A percentile compares a stretch with the other conserved stretches of the same genome.
These are phyloP conservation scores for Gymnoscelis rufifasciata DNA, from an alignment of 2,888 invertebrate genomes.

Conservation along the genomic window DNA sequence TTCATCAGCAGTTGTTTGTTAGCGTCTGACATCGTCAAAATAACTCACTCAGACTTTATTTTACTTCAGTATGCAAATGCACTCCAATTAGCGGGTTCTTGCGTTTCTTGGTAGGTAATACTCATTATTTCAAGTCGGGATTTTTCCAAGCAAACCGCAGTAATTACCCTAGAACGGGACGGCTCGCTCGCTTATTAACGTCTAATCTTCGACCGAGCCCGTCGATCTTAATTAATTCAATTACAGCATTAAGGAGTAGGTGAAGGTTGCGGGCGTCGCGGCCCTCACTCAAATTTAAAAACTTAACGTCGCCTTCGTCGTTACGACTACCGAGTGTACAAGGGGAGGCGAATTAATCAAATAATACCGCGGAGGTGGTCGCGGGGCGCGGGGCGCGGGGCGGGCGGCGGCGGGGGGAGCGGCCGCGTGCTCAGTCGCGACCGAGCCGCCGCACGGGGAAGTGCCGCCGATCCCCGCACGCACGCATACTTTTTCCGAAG, in stretches of 20 bases:
- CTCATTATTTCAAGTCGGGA: slow-evolving; percentile 69
- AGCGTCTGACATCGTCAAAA: slow-evolving; percentile 60
- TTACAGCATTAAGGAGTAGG: slow-evolving; percentile 72
- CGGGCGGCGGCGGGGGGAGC: slow-evolving; percentile 34
- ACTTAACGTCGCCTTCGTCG: slow-evolving; percentile 72
- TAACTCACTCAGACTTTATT: slow-evolving; percentile 65
- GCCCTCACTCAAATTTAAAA: slow-evolving; percentile 75
- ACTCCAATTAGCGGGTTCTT: slow-evolving; percentile 70
- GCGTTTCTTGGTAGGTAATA: slow-evolving; percentile 66
- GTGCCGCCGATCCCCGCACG: slow-evolving; percentile 66
- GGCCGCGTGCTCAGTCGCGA: slow-evolving; percentile 76
- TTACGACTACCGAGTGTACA: slow-evolving; percentile 76
- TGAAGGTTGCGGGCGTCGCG: slow-evolving; percentile 75
- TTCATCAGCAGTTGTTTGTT: slow-evolving; percentile 43
- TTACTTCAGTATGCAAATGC: slow-evolving; percentile 74
- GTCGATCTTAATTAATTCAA: slow-evolving; percentile 74
- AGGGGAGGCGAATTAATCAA: slow-evolving; percentile 80
- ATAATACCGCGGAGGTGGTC: slow-evolving; percentile 72
- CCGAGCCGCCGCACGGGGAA: slow-evolving; percentile 69
- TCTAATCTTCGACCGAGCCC: slow-evolving; percentile 68
- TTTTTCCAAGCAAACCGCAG: slow-evolving; percentile 56
- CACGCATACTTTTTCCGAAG: slow-evolving; percentile 76
- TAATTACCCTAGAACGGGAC: slow-evolving; percentile 70
- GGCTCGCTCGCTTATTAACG: slow-evolving; percentile 65
- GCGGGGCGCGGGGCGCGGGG: slow-evolving; percentile 4